Evolutionary conservation across 2,888 invertebrate genomes (phyloP).

Genomic region (Ennomos erosarius): DNA sequence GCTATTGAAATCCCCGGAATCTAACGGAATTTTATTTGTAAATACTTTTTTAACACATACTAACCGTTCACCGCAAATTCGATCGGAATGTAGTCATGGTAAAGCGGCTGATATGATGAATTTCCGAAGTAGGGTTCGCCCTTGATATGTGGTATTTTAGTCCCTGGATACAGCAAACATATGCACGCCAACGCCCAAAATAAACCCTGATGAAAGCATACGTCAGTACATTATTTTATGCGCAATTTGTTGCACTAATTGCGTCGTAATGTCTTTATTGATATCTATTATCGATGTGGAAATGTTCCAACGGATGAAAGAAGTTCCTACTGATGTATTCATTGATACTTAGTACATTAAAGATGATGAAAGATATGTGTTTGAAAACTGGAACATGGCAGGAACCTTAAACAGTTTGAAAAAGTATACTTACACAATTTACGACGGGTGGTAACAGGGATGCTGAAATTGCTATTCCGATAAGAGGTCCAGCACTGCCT

Average conservation of each 20-base stretch:
- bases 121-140: slow-evolving; percentile 87
- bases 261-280: slow-evolving; percentile 13
- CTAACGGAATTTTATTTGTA: no score
- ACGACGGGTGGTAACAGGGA: slow-evolving; percentile 94
- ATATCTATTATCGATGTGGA: background rate
- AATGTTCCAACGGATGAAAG: no score
- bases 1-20: no score
- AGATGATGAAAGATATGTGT: no score
- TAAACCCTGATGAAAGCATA: slow-evolving; percentile 85
- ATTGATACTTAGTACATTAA: no score
- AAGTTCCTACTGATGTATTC: no score
- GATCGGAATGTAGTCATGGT: slow-evolving; percentile 90
- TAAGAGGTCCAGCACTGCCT: slow-evolving; percentile 93
- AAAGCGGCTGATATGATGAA: slow-evolving; percentile 87
- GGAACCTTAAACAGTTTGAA: no score
- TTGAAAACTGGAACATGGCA: no score
- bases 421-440: slow-evolving; percentile 89
- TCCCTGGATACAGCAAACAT: slow-evolving; percentile 88
- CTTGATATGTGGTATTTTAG: slow-evolving; percentile 89
- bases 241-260: slow-evolving; percentile 24
- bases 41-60: slow-evolving; percentile 21
- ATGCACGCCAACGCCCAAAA: slow-evolving; percentile 91
- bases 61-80: slow-evolving; percentile 91
- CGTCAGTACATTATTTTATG: slow-evolving; percentile 11
- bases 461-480: slow-evolving; percentile 96